phyloP scores from a whole-genome alignment of 2,888 invertebrate species.

The Sinopyrophorus schimmeli region DNA sequence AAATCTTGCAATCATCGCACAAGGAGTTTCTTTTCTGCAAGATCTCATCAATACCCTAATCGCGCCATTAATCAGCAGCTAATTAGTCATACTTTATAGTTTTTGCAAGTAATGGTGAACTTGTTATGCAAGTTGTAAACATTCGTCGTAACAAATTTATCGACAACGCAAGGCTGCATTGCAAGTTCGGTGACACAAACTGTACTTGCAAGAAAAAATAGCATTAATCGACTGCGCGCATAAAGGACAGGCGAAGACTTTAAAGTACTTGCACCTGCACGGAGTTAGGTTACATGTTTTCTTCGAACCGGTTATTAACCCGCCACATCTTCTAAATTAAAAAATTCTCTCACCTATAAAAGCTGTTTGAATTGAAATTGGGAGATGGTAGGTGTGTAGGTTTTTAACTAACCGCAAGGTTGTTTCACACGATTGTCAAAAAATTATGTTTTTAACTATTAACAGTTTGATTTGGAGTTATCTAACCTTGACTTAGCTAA shows the following conservation, averaged over 20 bases:
- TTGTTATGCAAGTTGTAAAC: constrained; percentile 13
- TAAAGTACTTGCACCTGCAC: constrained; percentile 11
- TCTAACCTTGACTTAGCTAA: too few relatives aligned
- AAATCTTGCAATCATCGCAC: background rate
- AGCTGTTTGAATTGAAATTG: background rate
- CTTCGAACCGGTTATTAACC: constrained; percentile 17
- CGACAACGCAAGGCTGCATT: constrained; percentile 15
- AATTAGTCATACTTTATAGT: background rate
- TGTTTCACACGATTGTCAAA: too few relatives aligned
- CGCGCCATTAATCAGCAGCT: too few relatives aligned
- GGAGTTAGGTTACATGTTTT: constrained; percentile 5
- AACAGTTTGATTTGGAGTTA: too few relatives aligned
- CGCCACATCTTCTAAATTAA: constrained; percentile 7
- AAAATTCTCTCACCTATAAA: background rate
- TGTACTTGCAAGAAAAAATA: constrained; percentile 4
- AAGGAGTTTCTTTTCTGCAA: background rate
- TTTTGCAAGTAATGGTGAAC: background rate
- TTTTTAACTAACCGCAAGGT: too few relatives aligned
- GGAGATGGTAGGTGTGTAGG: background rate
- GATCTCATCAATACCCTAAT: background rate
- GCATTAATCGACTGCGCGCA: background rate
- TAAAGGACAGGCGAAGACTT: constrained; percentile 11
- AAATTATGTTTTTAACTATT: too few relatives aligned
- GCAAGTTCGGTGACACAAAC: constrained; percentile 12
- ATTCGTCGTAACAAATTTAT: constrained; percentile 10